phyloP scores from a whole-genome alignment of 2,797 vertebrate genomes.

The Helicolenus hilgendorfi region DNA sequence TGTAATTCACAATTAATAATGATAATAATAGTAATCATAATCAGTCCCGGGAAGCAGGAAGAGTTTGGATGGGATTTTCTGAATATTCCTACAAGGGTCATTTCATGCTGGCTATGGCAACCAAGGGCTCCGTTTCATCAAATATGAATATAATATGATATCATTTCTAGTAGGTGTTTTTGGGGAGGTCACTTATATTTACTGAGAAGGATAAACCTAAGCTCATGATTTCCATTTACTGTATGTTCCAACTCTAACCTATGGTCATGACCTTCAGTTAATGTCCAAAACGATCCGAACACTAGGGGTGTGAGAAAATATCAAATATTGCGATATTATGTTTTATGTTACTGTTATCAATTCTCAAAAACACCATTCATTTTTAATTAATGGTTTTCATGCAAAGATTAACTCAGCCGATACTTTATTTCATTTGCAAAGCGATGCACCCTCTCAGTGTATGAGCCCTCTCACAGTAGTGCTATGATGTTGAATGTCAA shows the following conservation, averaged over 20 bases:
- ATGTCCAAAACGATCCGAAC: neutral
- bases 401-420: too few species aligned
- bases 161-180: neutral
- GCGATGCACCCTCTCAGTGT: too few species aligned
- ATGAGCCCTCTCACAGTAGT: too few species aligned
- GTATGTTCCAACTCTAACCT: neutral
- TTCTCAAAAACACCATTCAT: too few species aligned
- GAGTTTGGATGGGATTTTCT: neutral
- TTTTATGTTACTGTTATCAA: too few species aligned
- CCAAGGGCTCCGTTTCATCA: neutral
- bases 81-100: neutral
- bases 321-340: too few species aligned
- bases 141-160: too few species aligned
- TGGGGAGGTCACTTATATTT: neutral
- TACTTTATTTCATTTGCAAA: too few species aligned
- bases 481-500: too few species aligned
- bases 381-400: too few species aligned
- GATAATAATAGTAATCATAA: conserved; percentile 61
- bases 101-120: neutral
- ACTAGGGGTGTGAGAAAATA: neutral
- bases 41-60: conserved; percentile 37
- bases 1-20: conserved; percentile 49
- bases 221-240: neutral
- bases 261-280: neutral
- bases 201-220: neutral